Conservation (phyloP, 1,140 invertebrate genomes). For the Tyrophagus putrescentiae region DNA sequence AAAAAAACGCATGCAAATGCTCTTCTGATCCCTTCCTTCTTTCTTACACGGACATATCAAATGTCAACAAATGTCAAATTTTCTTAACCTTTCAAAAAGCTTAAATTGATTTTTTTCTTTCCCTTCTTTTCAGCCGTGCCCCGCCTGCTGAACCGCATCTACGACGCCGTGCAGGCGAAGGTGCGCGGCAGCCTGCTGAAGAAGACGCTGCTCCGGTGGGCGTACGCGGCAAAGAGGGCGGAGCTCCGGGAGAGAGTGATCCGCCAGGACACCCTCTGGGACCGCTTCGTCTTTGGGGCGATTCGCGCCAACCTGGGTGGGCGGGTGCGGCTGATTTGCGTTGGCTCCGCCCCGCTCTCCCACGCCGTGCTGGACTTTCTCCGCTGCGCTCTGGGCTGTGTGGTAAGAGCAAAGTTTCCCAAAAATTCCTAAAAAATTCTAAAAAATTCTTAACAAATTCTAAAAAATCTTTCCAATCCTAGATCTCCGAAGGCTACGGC, state of each 20-base stretch:
- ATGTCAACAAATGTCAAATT: no score
- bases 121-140: constrained; percentile 65
- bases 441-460: background rate
- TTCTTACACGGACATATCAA: no score
- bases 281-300: constrained; percentile 69
- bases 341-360: constrained; percentile 82
- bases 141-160: constrained; percentile 76
- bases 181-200: constrained; percentile 61
- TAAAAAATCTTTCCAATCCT: background rate
- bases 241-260: constrained; percentile 68
- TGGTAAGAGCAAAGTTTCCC: constrained; percentile 52
- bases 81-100: background rate
- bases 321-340: constrained; percentile 74
- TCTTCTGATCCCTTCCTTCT: no score
- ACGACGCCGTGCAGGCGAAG: constrained; percentile 56
- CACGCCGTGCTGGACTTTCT: constrained; percentile 85
- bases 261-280: constrained; percentile 70
- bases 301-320: constrained; percentile 66
- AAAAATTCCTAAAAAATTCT: background rate
- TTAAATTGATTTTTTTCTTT: background rate
- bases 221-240: constrained; percentile 61
- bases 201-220: constrained; percentile 62
- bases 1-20: background rate
- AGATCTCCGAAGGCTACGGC: constrained; percentile 71
- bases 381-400: constrained; percentile 77